Evolutionary conservation across 2,797 vertebrate species (phyloP).

Genomic region (Cichlasoma orientale): DNA sequence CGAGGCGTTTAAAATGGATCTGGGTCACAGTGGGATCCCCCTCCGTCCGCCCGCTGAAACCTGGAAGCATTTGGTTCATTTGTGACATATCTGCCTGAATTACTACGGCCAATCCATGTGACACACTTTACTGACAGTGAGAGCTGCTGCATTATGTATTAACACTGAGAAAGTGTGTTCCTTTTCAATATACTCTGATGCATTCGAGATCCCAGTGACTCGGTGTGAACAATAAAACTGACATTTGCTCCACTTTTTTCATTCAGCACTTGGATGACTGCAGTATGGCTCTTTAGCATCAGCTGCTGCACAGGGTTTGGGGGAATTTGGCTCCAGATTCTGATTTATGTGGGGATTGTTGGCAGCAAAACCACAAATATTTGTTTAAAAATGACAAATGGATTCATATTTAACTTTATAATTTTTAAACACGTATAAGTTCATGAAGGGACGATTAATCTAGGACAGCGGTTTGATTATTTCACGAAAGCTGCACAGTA

Average conservation of each 20-base stretch:
- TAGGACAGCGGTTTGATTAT: neutral
- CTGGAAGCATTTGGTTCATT: constrained; percentile 54
- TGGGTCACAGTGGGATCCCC: constrained; percentile 74
- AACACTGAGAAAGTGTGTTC: constrained; percentile 32
- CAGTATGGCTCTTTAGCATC: neutral
- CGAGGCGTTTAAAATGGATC: constrained; percentile 72
- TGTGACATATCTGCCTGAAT: constrained; percentile 41
- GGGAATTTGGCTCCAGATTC: too few species aligned
- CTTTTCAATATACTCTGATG: neutral
- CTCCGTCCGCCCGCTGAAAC: constrained; percentile 58
- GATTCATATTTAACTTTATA: neutral
- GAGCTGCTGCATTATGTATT: constrained; percentile 53
- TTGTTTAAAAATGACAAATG: neutral
- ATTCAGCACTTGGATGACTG: neutral
- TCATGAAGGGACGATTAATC: neutral
- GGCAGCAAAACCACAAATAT: neutral
- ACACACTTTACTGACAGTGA: constrained; percentile 31
- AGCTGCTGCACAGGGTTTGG: neutral
- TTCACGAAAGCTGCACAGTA: neutral
- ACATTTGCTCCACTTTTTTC: constrained; percentile 17
- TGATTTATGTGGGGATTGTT: neutral
- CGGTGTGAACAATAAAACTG: neutral
- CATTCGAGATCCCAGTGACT: neutral
- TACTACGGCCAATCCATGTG: constrained; percentile 34
- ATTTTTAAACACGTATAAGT: neutral